phyloP scores from a whole-genome alignment of 1,140 invertebrate species.

The Batillaria attramentaria region DNA sequence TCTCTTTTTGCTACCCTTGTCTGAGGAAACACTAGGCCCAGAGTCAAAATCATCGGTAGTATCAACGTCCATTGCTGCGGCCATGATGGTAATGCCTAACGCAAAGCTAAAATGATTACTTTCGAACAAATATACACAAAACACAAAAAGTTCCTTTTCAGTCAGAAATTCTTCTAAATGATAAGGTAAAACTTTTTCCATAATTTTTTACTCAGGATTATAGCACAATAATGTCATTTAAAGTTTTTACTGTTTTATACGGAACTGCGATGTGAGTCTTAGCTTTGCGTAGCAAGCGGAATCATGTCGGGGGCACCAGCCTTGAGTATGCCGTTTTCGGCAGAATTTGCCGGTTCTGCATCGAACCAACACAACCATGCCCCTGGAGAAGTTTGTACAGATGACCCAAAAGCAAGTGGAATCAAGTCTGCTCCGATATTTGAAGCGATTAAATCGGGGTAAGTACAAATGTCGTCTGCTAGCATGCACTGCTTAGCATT shows the following conservation, averaged over 20 bases:
- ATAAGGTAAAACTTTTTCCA: too few species aligned
- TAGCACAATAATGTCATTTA: too few species aligned
- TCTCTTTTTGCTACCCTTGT: constrained; percentile 67
- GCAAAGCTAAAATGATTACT: neutral
- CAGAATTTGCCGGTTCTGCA: neutral
- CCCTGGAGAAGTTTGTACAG: constrained; percentile 11
- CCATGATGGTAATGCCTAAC: constrained; percentile 56
- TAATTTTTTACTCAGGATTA: too few species aligned
- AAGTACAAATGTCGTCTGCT: too few species aligned
- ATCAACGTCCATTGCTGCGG: constrained; percentile 71
- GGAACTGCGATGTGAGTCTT: neutral
- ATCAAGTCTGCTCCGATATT: constrained; percentile 60
- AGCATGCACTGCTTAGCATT: too few species aligned
- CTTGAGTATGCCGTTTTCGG: neutral
- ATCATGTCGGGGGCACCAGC: constrained; percentile 16
- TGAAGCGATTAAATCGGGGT: constrained; percentile 67
- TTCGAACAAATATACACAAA: neutral
- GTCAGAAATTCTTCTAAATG: too few species aligned
- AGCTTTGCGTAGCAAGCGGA: neutral
- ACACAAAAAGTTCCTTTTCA: neutral
- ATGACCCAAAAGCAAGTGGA: constrained; percentile 39
- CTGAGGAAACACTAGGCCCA: constrained; percentile 50
- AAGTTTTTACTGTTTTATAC: too few species aligned
- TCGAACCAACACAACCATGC: neutral
- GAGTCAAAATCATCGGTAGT: constrained; percentile 57